phyloP scores from a whole-genome alignment of 2,888 invertebrate genomes.

The Serrognathus titanus region DNA sequence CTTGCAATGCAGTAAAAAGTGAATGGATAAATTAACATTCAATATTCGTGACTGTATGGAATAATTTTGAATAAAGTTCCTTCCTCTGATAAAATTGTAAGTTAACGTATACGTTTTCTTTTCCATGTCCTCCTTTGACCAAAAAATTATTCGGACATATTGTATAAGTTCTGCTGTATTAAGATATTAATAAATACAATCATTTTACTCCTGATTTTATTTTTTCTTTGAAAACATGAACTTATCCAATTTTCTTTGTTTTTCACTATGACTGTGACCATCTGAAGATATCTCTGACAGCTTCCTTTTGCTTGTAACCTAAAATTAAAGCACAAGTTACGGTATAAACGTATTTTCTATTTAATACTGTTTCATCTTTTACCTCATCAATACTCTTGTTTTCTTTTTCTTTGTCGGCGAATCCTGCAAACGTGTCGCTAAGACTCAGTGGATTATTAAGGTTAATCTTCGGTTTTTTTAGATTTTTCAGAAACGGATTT shows the following conservation, averaged over 20 bases:
- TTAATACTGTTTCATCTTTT: too few species aligned
- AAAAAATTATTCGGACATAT: too few species aligned
- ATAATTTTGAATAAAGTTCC: too few species aligned
- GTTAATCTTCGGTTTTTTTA: constrained; percentile 34
- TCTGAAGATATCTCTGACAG: constrained; percentile 35
- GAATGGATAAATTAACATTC: too few species aligned
- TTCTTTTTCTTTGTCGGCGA: constrained; percentile 36
- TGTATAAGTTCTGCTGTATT: neutral
- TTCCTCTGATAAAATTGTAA: too few species aligned
- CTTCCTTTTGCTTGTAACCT: constrained; percentile 37
- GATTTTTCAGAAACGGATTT: constrained; percentile 52
- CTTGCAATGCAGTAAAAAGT: too few species aligned
- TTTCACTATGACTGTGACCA: constrained; percentile 42
- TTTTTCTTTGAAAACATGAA: constrained; percentile 43
- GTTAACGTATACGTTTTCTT: too few species aligned
- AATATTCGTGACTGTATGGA: too few species aligned
- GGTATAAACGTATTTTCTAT: too few species aligned
- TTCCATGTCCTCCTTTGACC: too few species aligned
- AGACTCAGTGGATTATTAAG: constrained; percentile 40
- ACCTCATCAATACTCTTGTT: constrained; percentile 17
- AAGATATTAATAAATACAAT: neutral
- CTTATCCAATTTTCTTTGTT: constrained; percentile 51
- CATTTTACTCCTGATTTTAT: neutral
- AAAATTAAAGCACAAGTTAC: neutral
- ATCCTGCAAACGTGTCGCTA: constrained; percentile 41